These are phyloP conservation scores for Passerina amoena DNA, from an alignment of 2,113 vertebrate species.

Conservation along the genomic window DNA sequence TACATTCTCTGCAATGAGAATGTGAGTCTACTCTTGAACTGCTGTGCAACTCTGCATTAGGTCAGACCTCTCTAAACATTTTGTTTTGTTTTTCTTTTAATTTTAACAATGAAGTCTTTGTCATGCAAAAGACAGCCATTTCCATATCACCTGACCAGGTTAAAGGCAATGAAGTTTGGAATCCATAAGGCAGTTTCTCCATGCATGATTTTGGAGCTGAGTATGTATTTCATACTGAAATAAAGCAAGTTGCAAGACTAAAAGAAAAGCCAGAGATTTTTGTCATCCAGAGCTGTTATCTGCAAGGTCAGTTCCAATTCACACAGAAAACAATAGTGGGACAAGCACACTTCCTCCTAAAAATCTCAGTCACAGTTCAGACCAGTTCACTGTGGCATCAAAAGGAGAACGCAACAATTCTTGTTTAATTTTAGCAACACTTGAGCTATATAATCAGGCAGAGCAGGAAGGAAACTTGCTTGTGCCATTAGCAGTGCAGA, in stretches of 20 bases:
- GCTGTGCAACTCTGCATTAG: not conserved
- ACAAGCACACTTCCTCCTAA: not conserved
- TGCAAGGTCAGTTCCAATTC: not conserved
- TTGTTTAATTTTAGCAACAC: slow-evolving; percentile 14
- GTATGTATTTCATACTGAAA: not conserved
- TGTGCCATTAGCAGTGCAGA: not conserved
- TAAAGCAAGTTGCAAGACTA: not conserved
- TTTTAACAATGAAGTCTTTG: not conserved
- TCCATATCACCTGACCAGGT: not conserved
- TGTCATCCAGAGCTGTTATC: not conserved
- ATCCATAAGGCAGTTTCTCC: not conserved
- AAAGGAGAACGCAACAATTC: not conserved
- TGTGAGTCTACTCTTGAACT: not conserved
- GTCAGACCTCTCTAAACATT: not conserved
- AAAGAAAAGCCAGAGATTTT: not conserved
- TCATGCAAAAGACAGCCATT: not conserved
- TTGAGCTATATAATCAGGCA: not conserved
- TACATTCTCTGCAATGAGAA: not conserved
- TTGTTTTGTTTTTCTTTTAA: rapidly evolving
- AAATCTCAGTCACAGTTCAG: not conserved
- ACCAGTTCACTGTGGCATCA: not conserved
- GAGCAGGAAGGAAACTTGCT: not conserved
- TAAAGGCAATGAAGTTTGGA: not conserved
- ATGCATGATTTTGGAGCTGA: not conserved
- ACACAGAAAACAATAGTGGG: not conserved